phyloP scores from a whole-genome alignment of 2,888 invertebrate species.

The Polydrusus tereticollis region DNA sequence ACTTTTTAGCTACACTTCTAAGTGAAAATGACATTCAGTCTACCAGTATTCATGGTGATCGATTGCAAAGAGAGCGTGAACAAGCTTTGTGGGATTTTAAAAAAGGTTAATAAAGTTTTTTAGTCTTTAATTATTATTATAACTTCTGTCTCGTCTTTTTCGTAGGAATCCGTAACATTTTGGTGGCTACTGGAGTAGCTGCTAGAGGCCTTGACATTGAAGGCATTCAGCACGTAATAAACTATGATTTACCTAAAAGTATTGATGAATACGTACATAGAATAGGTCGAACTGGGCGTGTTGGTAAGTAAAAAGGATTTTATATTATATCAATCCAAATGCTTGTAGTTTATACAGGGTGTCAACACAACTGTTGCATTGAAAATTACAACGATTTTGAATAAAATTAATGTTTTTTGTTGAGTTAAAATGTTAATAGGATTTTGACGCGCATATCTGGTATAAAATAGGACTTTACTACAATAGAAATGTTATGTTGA shows the following conservation, averaged over 20 bases:
- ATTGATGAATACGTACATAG: constrained; percentile 97
- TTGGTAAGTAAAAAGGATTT: constrained; percentile 71
- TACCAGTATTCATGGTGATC: constrained; percentile 82
- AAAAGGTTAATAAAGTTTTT: too few species aligned
- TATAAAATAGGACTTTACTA: too few species aligned
- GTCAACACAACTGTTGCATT: too few species aligned
- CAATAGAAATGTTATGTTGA: too few species aligned
- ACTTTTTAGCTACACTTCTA: constrained; percentile 87
- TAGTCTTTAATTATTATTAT: too few species aligned
- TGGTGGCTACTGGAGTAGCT: constrained; percentile 96
- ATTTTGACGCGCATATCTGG: too few species aligned
- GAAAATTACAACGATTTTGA: too few species aligned
- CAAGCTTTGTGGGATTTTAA: constrained; percentile 70
- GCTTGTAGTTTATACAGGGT: too few species aligned
- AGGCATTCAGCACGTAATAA: constrained; percentile 89
- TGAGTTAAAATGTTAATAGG: too few species aligned
- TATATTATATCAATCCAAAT: too few species aligned
- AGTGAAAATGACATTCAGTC: constrained; percentile 81
- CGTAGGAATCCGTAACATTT: constrained; percentile 73
- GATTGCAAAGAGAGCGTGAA: constrained; percentile 81
- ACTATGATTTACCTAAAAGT: constrained; percentile 89
- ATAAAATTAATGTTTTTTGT: too few species aligned
- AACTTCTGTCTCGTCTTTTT: background rate
- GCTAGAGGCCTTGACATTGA: constrained; percentile 93
- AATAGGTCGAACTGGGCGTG: constrained; percentile 94